These are phyloP conservation scores for Coremacera marginata DNA, from an alignment of 2,888 invertebrate species.

Conservation along the genomic window DNA sequence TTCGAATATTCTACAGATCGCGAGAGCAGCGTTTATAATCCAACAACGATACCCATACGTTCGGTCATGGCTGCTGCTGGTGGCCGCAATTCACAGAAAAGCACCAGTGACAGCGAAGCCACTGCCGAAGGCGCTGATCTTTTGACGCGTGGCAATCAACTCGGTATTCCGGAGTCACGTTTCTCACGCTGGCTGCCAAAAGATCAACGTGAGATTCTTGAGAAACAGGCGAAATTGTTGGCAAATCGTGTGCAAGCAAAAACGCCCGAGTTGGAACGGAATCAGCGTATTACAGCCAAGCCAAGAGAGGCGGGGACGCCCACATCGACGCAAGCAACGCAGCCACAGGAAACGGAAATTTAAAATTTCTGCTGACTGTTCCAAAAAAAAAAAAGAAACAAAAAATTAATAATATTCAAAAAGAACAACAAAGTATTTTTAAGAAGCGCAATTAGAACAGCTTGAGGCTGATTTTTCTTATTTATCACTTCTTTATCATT, in stretches of 20 bases:
- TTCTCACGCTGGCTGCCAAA: slow-evolving; percentile 68
- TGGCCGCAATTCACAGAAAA: slow-evolving; percentile 56
- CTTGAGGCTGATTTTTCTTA: neutral
- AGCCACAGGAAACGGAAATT: slow-evolving; percentile 67
- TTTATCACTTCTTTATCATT: neutral
- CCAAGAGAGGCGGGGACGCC: slow-evolving; percentile 26
- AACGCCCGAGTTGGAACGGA: slow-evolving; percentile 30
- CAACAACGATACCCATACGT: slow-evolving; percentile 64
- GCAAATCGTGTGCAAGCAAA: slow-evolving; percentile 57
- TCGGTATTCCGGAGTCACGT: slow-evolving; percentile 67
- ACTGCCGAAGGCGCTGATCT: slow-evolving; percentile 53
- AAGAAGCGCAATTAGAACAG: slow-evolving; percentile 1
- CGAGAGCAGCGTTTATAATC: slow-evolving; percentile 67
- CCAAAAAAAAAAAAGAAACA: neutral
- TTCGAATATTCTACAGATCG: slow-evolving; percentile 67
- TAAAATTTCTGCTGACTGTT: slow-evolving; percentile 46
- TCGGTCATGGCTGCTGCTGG: slow-evolving; percentile 60
- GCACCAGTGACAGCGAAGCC: slow-evolving; percentile 38
- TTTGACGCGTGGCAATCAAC: slow-evolving; percentile 62
- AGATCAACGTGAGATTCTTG: slow-evolving; percentile 67
- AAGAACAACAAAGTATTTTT: neutral
- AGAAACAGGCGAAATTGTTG: slow-evolving; percentile 65
- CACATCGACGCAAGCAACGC: slow-evolving; percentile 52
- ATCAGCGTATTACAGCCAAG: neutral
- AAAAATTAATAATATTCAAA: neutral